Base-by-base conservation (phyloP, 2,797 vertebrate genomes). In the Sylvia borin region DNA sequence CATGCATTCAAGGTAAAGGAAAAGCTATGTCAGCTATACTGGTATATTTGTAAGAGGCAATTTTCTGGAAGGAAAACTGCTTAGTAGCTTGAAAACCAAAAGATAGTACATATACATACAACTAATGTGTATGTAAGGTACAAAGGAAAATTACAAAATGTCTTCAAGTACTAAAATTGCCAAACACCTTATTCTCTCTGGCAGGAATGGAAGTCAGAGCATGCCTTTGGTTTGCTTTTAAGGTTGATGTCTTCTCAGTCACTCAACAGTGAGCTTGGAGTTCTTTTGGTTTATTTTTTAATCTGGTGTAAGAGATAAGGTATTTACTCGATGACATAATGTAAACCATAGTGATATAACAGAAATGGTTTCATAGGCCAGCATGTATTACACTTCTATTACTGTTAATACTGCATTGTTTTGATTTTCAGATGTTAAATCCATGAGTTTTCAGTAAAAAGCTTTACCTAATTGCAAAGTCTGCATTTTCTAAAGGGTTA, bases 1-100 rank as follows among this genome's bases (percentile, higher is more conserved):
- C 98, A 0, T 99, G 98, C 54, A 97, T 99, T 47, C 99, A 99
- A 98, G 99, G 99, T 99, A 89, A 94, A 85, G 24, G 26, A 50
- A n/a, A 24, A 38, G 27, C 16, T 70, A 0, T 50, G 21, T 57
- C 31, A 74, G 42, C 32, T 51, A 8, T 9, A 42, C 31, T 36
- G 20, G 13, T 43, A 24, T 74, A 38, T 76, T 34, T 67, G 3
- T 60, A 79, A 48, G 24, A 84, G 65, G 27, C 19, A 27, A 48
- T 76, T 40, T 75, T 81, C 42, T 45, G 31, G 48, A n/a, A 55
- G 24, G 22, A 73, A 61, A 48, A 68, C 14, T 70, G 29, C 14
- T 48, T 61, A 13, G 11, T 67, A 82, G 25, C 34, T 91, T 82
- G 48, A 84, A 88, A 91, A 68, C 16, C 29, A 25, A 36, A 55